These are phyloP conservation scores for Diplodus puntazzo DNA, from an alignment of 2,797 vertebrate genomes.

Conservation along the genomic window DNA sequence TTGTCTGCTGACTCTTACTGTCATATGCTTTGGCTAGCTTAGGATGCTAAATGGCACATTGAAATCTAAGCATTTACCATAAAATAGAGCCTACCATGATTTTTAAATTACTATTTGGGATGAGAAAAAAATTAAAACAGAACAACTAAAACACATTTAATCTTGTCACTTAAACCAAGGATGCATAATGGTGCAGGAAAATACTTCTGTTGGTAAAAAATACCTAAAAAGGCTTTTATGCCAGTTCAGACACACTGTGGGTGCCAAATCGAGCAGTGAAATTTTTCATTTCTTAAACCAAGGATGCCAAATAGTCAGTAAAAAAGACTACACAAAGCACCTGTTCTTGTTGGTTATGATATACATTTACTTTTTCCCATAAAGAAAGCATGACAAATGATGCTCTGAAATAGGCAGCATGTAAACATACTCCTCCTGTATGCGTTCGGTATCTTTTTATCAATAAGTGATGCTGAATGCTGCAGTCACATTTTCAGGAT, in stretches of 20 bases:
- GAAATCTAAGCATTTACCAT: neutral
- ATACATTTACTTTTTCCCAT: no score
- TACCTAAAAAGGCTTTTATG: neutral
- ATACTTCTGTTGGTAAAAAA: neutral
- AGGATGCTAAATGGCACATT: slow-evolving; percentile 20
- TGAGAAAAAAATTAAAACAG: neutral
- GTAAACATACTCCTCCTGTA: neutral
- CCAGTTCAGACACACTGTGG: no score
- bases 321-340: neutral
- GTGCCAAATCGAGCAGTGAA: no score
- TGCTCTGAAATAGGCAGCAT: no score
- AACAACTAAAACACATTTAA: no score
- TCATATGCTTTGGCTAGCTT: no score
- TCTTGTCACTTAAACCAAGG: neutral
- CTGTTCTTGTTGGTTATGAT: neutral
- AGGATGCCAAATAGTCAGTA: slow-evolving; percentile 8
- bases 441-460: neutral
- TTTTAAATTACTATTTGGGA: neutral
- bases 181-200: neutral
- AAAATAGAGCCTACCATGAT: no score
- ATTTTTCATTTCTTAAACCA: neutral
- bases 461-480: slow-evolving; percentile 4
- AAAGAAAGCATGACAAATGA: no score
- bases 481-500: neutral
- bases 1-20: neutral